Evolutionary conservation across 2,888 invertebrate species (phyloP).

Genomic region (Chaitophorus viminalis): DNA sequence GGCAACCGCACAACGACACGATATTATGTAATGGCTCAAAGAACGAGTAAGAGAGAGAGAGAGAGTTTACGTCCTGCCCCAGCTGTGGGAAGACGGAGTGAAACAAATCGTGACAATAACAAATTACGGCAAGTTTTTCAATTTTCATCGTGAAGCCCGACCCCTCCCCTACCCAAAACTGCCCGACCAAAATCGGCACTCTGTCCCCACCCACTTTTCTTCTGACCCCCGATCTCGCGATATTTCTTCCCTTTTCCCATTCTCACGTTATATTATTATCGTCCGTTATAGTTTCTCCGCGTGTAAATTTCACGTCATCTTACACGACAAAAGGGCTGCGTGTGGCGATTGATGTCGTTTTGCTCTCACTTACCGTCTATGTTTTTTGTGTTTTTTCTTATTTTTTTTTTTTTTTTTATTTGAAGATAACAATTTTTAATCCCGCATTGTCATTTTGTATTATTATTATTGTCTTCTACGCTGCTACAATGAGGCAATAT

Average conservation of each 20-base stretch:
- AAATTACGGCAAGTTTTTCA: slow-evolving; percentile 42
- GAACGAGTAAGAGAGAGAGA: too few species aligned
- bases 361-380: background rate
- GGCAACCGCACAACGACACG: background rate
- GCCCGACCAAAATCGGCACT: background rate
- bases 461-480: background rate
- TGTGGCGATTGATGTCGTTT: background rate
- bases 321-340: background rate
- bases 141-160: background rate
- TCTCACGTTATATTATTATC: background rate
- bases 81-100: background rate
- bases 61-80: too few species aligned
- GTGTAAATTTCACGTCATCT: slow-evolving; percentile 1
- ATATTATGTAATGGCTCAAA: background rate
- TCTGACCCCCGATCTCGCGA: background rate
- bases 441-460: background rate
- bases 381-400: background rate
- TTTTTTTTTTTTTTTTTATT: too few species aligned
- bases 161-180: background rate
- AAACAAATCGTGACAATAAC: slow-evolving; percentile 22
- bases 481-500: background rate
- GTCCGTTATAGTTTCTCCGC: background rate
- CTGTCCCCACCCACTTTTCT: background rate
- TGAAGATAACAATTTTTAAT: too few species aligned
- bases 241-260: background rate